Evolutionary conservation across 2,888 invertebrate genomes (phyloP).

Genomic region (Perizoma flavofasciatum): DNA sequence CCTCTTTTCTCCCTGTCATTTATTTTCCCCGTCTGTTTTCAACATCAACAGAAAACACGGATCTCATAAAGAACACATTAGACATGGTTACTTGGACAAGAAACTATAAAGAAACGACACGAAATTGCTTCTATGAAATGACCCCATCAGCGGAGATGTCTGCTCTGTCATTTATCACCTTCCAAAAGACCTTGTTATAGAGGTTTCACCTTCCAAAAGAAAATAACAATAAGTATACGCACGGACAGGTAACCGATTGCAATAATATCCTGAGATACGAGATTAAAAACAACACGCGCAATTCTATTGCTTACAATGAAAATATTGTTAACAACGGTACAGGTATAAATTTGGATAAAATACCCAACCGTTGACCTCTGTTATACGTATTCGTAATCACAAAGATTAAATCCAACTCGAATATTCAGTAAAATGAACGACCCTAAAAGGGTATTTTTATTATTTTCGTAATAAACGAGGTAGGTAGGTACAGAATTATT

Average conservation of each 20-base stretch:
- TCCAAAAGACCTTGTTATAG: too few relatives aligned
- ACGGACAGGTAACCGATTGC: too few relatives aligned
- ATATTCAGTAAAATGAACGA: conserved; percentile 50
- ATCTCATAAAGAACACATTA: conserved; percentile 35
- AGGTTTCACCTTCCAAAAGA: neutral
- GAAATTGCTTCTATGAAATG: conserved; percentile 41
- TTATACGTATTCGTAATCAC: conserved; percentile 48
- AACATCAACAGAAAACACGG: conserved; percentile 20
- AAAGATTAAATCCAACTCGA: conserved; percentile 53
- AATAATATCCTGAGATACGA: too few relatives aligned
- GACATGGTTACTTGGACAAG: conserved; percentile 35
- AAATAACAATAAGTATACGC: too few relatives aligned
- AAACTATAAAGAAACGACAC: conserved; percentile 31
- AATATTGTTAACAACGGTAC: conserved; percentile 38
- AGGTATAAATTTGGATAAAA: conserved; percentile 39
- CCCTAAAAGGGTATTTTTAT: conserved; percentile 45
- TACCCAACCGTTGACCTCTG: conserved; percentile 36
- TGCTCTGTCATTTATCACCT: conserved; percentile 39
- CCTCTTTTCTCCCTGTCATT: too few relatives aligned
- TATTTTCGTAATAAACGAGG: conserved; percentile 31
- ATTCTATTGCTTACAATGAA: conserved; percentile 32
- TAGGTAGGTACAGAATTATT: too few relatives aligned
- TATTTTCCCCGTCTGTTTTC: neutral
- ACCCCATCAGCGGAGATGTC: conserved; percentile 33
- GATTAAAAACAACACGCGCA: conserved; percentile 25